Conservation (phyloP, 2,113 vertebrate genomes). For the Pipra filicauda region DNA sequence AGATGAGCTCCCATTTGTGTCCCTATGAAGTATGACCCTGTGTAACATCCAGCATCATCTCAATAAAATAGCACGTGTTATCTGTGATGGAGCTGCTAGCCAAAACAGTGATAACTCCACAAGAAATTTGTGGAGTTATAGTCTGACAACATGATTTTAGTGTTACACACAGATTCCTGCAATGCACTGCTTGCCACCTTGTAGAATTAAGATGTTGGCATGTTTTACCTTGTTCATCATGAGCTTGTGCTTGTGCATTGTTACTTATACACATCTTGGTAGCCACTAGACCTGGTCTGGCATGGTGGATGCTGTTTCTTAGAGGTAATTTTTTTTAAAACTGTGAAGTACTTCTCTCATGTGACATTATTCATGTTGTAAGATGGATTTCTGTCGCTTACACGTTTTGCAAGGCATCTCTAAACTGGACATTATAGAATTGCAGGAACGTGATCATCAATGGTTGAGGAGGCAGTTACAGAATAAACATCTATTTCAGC, state of each 20-base stretch:
- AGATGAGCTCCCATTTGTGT: background rate
- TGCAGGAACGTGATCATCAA: background rate
- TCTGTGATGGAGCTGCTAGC: background rate
- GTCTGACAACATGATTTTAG: background rate
- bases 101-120: background rate
- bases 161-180: background rate
- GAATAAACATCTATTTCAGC: background rate
- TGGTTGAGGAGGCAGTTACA: background rate
- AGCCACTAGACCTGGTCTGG: background rate
- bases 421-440: background rate
- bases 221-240: background rate
- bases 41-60: background rate
- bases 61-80: background rate
- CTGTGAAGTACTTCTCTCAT: background rate
- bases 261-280: background rate
- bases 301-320: background rate
- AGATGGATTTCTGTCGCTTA: background rate
- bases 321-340: background rate
- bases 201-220: background rate
- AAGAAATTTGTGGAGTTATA: background rate
- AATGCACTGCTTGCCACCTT: background rate
- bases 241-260: background rate
- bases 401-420: background rate
- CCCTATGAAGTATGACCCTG: background rate
- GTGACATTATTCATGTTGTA: background rate